Evolutionary conservation across 2,113 vertebrate species (phyloP).

Genomic region (Trochalopteron elliotii): DNA sequence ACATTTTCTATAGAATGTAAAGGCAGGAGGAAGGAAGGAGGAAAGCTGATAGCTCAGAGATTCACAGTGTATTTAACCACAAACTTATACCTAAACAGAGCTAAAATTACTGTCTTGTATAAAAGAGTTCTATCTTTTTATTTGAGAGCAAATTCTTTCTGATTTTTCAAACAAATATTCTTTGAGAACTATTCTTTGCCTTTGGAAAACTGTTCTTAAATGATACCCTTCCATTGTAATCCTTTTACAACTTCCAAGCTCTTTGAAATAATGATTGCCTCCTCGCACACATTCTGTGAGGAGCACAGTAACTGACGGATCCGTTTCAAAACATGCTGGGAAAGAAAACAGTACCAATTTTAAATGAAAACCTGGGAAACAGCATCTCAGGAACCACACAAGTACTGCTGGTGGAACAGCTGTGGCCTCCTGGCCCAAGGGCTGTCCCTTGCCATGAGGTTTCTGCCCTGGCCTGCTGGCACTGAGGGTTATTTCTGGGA

Average conservation of each 20-base stretch:
- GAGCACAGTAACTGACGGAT: background rate
- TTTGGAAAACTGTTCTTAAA: background rate
- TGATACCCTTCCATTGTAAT: background rate
- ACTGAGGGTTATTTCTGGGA: background rate
- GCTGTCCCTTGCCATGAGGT: rapidly evolving
- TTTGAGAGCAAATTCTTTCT: background rate
- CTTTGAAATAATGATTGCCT: background rate
- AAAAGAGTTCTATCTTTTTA: background rate
- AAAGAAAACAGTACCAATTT: background rate
- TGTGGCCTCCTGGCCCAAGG: background rate
- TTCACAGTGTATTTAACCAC: background rate
- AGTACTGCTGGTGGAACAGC: background rate
- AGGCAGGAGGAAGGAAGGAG: background rate
- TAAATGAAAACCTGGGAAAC: background rate
- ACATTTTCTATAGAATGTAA: background rate
- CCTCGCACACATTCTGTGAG: background rate
- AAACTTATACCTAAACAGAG: background rate
- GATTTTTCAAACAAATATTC: background rate
- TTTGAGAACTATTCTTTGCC: background rate
- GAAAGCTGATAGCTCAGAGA: background rate
- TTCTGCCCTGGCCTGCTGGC: background rate
- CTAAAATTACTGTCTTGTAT: background rate
- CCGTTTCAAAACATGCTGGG: background rate
- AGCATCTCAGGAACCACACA: background rate
- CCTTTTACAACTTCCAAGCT: background rate